Evolutionary conservation across 1,140 invertebrate species (phyloP).

Genomic region (Calycopis cecrops): DNA sequence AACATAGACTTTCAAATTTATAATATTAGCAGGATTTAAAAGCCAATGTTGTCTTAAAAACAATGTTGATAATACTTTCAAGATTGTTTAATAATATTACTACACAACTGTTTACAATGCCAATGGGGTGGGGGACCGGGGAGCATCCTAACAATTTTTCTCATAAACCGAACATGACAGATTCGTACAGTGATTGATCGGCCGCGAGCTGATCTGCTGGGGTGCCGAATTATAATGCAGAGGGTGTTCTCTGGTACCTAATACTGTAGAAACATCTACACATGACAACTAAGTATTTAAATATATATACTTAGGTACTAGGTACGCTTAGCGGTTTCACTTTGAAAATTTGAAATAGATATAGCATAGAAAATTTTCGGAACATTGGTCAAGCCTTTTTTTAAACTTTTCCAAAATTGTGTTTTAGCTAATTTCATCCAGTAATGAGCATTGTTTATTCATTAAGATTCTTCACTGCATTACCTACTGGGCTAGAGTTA

Average conservation of each 20-base stretch:
- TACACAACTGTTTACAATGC: conserved; percentile 43
- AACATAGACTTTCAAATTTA: no score
- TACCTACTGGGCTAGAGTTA: no score
- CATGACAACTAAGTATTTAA: not conserved
- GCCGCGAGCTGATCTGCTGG: conserved; percentile 57
- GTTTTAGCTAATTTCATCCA: no score
- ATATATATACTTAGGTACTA: conserved; percentile 7
- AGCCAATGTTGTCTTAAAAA: no score
- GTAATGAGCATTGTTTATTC: no score
- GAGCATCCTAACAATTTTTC: conserved; percentile 73
- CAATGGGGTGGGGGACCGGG: conserved; percentile 39
- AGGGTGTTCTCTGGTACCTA: conserved; percentile 43
- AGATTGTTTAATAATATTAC: conserved; percentile 9
- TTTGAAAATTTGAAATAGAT: not conserved
- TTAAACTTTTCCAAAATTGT: no score
- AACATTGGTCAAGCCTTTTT: no score
- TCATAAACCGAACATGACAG: conserved; percentile 77
- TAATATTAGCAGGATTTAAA: no score
- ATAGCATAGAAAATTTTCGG: no score
- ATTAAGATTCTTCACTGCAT: no score
- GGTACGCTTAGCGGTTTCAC: not conserved
- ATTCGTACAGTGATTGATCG: conserved; percentile 75
- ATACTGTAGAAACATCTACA: conserved; percentile 10
- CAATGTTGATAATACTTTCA: no score
- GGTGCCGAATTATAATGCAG: conserved; percentile 71